These are phyloP conservation scores for Archips crataeganus DNA, from an alignment of 2,888 invertebrate genomes.

Conservation along the genomic window DNA sequence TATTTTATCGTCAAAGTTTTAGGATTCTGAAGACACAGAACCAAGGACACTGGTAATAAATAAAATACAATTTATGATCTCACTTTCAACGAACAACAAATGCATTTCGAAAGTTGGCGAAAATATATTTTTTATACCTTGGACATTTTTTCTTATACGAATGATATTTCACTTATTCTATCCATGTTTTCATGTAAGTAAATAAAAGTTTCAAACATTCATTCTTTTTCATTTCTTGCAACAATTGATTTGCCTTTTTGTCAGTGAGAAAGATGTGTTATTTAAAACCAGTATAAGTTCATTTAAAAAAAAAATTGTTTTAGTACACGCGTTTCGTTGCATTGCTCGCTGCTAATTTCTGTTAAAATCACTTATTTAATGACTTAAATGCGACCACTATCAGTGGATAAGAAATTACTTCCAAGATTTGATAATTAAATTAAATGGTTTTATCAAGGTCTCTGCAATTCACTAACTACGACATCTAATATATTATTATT, in stretches of 20 bases:
- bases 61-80: slow-evolving; percentile 34
- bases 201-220: background rate
- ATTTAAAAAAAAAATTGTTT: too few relatives aligned
- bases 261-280: background rate
- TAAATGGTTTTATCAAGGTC: too few relatives aligned
- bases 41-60: background rate
- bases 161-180: slow-evolving; percentile 39
- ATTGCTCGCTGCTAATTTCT: too few relatives aligned
- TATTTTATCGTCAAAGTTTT: background rate
- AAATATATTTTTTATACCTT: slow-evolving; percentile 39
- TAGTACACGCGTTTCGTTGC: too few relatives aligned
- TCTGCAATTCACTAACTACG: too few relatives aligned
- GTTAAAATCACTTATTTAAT: too few relatives aligned
- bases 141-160: slow-evolving; percentile 37
- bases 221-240: background rate
- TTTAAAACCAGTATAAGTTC: too few relatives aligned
- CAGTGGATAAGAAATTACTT: too few relatives aligned
- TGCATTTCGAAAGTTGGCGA: slow-evolving; percentile 59
- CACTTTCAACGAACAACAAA: slow-evolving; percentile 57
- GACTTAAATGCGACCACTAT: too few relatives aligned
- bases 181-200: slow-evolving; percentile 18
- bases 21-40: background rate
- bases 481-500: too few relatives aligned
- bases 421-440: too few relatives aligned
- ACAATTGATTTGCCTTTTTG: background rate